These are phyloP conservation scores for Propithecus perrieri DNA, from an alignment of 2,797 vertebrate genomes.

Conservation along the genomic window DNA sequence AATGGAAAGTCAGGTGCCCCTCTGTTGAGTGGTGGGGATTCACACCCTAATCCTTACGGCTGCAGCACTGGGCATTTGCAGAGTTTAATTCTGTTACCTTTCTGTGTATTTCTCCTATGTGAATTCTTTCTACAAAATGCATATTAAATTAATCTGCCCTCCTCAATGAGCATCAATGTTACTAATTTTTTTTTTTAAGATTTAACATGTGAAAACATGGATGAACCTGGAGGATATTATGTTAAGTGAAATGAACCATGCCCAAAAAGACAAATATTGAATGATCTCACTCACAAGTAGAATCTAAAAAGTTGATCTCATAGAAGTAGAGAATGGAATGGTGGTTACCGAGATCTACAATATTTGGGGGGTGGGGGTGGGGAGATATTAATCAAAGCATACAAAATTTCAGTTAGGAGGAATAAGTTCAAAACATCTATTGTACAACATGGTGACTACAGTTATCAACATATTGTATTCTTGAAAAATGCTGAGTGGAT, in stretches of 20 bases:
- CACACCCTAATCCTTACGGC: not conserved
- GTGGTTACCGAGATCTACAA: not conserved
- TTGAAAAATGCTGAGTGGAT: not conserved
- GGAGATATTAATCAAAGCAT: not conserved
- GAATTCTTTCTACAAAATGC: not conserved
- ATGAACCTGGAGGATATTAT: not conserved
- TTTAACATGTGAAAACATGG: not conserved
- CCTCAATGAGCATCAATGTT: not conserved
- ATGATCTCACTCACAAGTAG: not conserved
- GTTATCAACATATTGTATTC: not conserved
- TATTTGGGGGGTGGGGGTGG: rapidly evolving
- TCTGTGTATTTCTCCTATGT: not conserved
- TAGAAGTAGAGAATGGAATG: not conserved
- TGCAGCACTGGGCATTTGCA: not conserved
- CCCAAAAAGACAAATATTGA: not conserved
- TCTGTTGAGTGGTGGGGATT: not conserved
- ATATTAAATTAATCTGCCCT: not conserved
- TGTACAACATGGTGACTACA: not conserved
- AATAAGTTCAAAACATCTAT: not conserved
- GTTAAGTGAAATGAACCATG: not conserved
- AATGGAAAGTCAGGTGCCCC: not conserved
- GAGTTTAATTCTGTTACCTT: not conserved
- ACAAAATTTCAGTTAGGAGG: not conserved
- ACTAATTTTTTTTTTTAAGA: not conserved
- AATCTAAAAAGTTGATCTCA: not conserved